Base-by-base conservation (phyloP, 1,140 invertebrate genomes). In the Macrotrachela quadricornifera region DNA sequence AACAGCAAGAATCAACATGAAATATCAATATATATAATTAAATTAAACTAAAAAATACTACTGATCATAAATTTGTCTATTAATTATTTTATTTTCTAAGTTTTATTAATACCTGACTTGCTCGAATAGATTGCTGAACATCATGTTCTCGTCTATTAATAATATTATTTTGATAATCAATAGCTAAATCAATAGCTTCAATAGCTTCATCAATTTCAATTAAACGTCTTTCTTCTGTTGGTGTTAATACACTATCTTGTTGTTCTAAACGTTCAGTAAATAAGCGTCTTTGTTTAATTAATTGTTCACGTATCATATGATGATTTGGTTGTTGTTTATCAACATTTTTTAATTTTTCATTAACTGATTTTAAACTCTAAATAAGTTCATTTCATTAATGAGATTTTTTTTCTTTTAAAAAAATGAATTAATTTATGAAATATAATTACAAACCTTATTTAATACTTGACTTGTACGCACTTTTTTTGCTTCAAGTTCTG, bases 141-240 rank as follows among this genome's bases (percentile, higher is more conserved):
- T 77, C 75, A 37, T 76, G 75, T 48, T 79, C 77, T 56, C 77
- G 74, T 1, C 80, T 82, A 62, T 80, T 82, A 45, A 90, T 83
- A 57, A 83, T 72, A 64, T 86, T 83, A 68, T 87, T 88, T 67
- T 88, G 88, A 59, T 81, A 85, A 62, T 90, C 85, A 59, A 90
- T 88, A 37, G 83, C 82, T n/a, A 81, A 79, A 66, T 91, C 85
- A 44, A 90, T 81, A 8, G 82, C 83, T 70, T 88, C 85, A 55
- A 90, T 82, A 0, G 83, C 83, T 69, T 90, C 86, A 64, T 87
- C 84, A 64, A 80, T 81, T 71, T 86, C 83, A 14, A 88, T 69
- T 47, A 87, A 62, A 63, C 68, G 68, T 47, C 53, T 21, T 40
- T 55, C 53, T 49, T 55, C 53, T 44, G 43, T 15, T 10, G 38